These are phyloP conservation scores for Sandelia bainsii DNA, from an alignment of 2,797 vertebrate genomes.

Conservation along the genomic window DNA sequence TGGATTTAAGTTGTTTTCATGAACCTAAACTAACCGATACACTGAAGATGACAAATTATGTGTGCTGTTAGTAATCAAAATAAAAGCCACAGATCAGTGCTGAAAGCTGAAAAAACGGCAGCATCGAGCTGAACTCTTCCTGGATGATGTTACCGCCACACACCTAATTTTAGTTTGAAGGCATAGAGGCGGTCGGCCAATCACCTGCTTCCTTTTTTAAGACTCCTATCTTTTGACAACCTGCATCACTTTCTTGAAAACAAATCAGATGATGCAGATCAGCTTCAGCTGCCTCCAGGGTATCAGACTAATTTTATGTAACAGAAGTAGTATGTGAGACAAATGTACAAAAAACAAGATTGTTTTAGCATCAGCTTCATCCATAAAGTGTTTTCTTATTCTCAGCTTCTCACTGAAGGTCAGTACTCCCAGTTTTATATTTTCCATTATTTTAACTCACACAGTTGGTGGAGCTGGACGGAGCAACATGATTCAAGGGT, in stretches of 20 bases:
- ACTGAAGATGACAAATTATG: slow-evolving; percentile 2
- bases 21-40: no score
- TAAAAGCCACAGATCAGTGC: not conserved
- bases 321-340: not conserved
- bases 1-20: no score
- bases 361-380: no score
- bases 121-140: slow-evolving; percentile 39
- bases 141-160: slow-evolving; percentile 54
- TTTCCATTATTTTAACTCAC: no score
- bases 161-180: slow-evolving; percentile 81
- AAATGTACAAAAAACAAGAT: no score
- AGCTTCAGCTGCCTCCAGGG: slow-evolving; percentile 6
- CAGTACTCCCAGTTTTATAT: no score
- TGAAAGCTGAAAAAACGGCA: slow-evolving; percentile 13
- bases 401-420: no score
- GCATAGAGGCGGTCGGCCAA: slow-evolving; percentile 50
- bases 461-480: no score
- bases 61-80: not conserved
- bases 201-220: slow-evolving; percentile 63
- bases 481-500: no score
- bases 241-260: slow-evolving; percentile 58
- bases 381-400: no score
- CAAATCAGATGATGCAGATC: slow-evolving; percentile 60
- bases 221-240: slow-evolving; percentile 41
- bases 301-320: slow-evolving; percentile 10